A percentile compares a stretch with the other conserved stretches of the same genome.
phyloP scores from a whole-genome alignment of 1,140 invertebrate genomes.

The Melitaea cinxia region DNA sequence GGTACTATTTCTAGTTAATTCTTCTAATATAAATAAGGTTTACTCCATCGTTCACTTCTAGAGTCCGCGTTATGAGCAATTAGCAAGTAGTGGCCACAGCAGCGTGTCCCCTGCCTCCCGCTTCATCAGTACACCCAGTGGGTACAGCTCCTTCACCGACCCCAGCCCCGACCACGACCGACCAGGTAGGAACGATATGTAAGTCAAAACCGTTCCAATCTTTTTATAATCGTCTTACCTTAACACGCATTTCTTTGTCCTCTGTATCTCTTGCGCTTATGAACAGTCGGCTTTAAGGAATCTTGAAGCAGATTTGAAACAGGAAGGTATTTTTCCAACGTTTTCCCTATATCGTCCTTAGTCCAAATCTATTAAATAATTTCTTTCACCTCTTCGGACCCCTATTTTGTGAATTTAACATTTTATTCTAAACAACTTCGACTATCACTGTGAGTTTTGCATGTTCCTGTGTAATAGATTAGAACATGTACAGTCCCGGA shows the following conservation, averaged over 20 bases:
- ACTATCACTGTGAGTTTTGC: constrained; percentile 34
- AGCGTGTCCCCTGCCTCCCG: constrained; percentile 69
- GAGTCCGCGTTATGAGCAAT: constrained; percentile 78
- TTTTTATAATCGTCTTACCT: constrained; percentile 69
- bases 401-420: constrained; percentile 7
- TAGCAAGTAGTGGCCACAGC: constrained; percentile 76
- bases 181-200: constrained; percentile 82
- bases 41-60: constrained; percentile 37
- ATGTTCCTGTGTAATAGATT: constrained; percentile 41
- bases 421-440: constrained; percentile 11
- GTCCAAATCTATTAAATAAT: not conserved
- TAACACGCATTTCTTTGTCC: constrained; percentile 42
- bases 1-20: no score
- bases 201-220: constrained; percentile 81
- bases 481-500: constrained; percentile 36
- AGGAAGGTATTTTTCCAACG: not conserved
- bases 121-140: constrained; percentile 66
- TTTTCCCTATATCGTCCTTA: not conserved
- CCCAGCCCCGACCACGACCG: constrained; percentile 72
- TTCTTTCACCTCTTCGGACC: not conserved
- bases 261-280: constrained; percentile 8
- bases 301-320: not conserved
- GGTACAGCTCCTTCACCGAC: constrained; percentile 69
- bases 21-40: no score
- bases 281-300: constrained; percentile 3